Conservation (phyloP, 2,113 vertebrate species). For the Xiphorhynchus elegans region DNA sequence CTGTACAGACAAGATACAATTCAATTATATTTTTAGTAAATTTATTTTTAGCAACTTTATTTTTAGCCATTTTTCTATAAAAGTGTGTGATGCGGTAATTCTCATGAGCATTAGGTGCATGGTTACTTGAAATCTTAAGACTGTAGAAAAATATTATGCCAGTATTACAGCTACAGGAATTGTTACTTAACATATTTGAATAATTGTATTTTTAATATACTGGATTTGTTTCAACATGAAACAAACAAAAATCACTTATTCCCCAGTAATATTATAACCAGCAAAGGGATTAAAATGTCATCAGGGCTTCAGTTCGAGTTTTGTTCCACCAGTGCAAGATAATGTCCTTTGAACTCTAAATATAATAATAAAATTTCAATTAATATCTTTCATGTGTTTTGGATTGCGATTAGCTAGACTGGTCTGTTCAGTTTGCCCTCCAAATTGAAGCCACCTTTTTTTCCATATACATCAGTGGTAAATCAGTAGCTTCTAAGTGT, state of each 20-base stretch:
- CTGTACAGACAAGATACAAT: background rate
- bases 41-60: background rate
- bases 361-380: slow-evolving; percentile 53
- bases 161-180: background rate
- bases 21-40: background rate
- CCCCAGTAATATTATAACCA: background rate
- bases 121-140: background rate
- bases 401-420: background rate
- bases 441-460: background rate
- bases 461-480: background rate
- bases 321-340: slow-evolving; percentile 52
- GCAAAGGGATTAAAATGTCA: slow-evolving; percentile 33
- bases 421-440: background rate
- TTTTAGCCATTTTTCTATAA: background rate
- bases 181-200: background rate
- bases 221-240: background rate
- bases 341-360: slow-evolving; percentile 62
- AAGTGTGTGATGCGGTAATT: background rate
- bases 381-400: background rate
- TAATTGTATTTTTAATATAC: background rate
- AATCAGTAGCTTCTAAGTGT: background rate
- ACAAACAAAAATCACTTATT: background rate
- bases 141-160: background rate
- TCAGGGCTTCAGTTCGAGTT: slow-evolving; percentile 32
- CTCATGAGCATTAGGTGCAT: background rate